Percentiles rank a stretch among this genome's conserved stretches.
Evolutionary conservation across 2,888 invertebrate species (phyloP).

Genomic region (Meteorus colon): DNA sequence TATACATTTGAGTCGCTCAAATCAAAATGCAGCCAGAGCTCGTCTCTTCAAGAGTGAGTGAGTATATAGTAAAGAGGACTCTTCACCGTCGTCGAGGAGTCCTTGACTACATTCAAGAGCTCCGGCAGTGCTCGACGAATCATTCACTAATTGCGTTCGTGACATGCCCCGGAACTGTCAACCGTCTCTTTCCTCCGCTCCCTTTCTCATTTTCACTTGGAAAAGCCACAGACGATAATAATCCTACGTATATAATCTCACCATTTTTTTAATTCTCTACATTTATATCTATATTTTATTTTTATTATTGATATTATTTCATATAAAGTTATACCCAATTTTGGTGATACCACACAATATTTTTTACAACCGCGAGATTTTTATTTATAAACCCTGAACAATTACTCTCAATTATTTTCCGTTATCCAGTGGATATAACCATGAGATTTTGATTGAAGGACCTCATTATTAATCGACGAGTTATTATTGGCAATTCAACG

Average conservation of each 20-base stretch:
- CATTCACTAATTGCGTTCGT: conserved; percentile 73
- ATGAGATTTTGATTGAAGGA: conserved; percentile 63
- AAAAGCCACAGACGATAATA: conserved; percentile 44
- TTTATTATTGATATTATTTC: conserved; percentile 4
- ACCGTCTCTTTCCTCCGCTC: conserved; percentile 49
- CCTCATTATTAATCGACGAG: conserved; percentile 68
- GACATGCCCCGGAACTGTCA: conserved; percentile 70
- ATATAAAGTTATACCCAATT: not conserved
- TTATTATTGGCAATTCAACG: conserved; percentile 63
- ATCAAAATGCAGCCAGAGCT: conserved; percentile 71
- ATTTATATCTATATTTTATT: conserved; percentile 4
- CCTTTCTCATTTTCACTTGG: conserved; percentile 56
- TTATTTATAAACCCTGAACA: not conserved
- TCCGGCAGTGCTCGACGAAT: conserved; percentile 67
- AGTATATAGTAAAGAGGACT: conserved; percentile 58
- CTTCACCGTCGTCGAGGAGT: conserved; percentile 63
- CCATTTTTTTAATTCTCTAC: not conserved
- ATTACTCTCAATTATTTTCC: conserved; percentile 55
- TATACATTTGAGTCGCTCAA: conserved; percentile 57
- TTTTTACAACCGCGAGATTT: not conserved
- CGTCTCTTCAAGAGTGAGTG: conserved; percentile 8
- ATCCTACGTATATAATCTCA: conserved; percentile 20
- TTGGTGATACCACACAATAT: too few relatives aligned
- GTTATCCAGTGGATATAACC: conserved; percentile 67
- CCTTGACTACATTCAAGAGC: conserved; percentile 63